phyloP scores from a whole-genome alignment of 2,113 vertebrate genomes.

The Chionis minor region DNA sequence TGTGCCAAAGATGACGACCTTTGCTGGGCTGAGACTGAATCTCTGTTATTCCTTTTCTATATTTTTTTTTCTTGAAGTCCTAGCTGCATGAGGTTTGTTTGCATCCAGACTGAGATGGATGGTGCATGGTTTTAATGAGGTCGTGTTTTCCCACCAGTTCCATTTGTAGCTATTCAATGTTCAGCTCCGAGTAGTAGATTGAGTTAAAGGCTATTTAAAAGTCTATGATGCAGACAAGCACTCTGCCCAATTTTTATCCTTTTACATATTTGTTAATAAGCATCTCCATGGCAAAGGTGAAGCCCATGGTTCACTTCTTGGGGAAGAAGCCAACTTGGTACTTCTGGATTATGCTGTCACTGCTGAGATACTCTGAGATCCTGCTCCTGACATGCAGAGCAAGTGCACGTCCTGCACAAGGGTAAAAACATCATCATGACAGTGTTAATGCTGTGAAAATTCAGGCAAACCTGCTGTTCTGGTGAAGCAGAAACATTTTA shows the following conservation, averaged over 20 bases:
- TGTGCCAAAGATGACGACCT: background rate
- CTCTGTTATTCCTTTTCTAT: background rate
- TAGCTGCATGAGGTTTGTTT: background rate
- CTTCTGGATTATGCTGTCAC: background rate
- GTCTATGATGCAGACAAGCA: background rate
- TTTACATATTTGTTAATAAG: background rate
- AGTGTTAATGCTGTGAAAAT: background rate
- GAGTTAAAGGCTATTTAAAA: background rate
- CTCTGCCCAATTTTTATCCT: background rate
- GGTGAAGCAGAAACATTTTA: background rate
- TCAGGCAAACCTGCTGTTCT: background rate
- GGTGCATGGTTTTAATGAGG: slow-evolving; percentile 26
- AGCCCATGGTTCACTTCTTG: background rate
- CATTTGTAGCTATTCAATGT: background rate
- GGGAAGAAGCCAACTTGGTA: background rate
- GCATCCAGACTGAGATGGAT: background rate
- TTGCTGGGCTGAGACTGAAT: background rate
- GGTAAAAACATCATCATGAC: background rate
- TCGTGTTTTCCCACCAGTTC: slow-evolving; percentile 41
- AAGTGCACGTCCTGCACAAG: background rate
- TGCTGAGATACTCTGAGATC: background rate
- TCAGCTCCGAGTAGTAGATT: background rate
- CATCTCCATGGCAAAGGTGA: background rate
- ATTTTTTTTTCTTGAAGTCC: background rate
- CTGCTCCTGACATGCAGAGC: background rate